Conservation (phyloP, 2,797 vertebrate genomes). For the Poecilia wingei region DNA sequence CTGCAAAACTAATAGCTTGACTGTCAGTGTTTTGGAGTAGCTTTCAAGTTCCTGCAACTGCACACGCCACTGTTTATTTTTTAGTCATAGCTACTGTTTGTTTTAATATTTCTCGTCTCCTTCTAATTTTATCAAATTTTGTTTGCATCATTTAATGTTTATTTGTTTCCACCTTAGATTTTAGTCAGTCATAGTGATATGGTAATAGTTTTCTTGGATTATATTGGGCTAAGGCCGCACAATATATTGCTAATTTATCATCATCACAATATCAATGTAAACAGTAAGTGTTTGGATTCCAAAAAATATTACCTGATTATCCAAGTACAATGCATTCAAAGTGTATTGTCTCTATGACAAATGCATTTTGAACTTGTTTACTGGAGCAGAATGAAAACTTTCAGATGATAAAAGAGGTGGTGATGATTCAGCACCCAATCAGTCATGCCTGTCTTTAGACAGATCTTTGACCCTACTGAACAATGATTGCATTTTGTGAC, state of each 20-base stretch:
- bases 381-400: not conserved
- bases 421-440: constrained; percentile 4
- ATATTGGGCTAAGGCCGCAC: not conserved
- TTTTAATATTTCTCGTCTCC: not conserved
- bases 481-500: not conserved
- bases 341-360: not conserved
- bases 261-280: not conserved
- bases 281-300: not conserved
- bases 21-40: too few relatives aligned
- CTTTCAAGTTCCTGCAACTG: too few relatives aligned
- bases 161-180: not conserved
- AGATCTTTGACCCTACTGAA: not conserved
- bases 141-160: not conserved
- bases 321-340: not conserved
- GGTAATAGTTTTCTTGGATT: not conserved
- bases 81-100: not conserved
- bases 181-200: not conserved
- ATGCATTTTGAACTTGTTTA: not conserved
- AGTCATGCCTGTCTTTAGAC: constrained; percentile 15
- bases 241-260: not conserved
- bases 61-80: not conserved
- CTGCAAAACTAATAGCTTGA: too few relatives aligned
- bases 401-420: not conserved
- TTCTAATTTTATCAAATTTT: not conserved
- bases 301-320: not conserved